These are phyloP conservation scores for Myiothlypis chrysogaster DNA, from an alignment of 2,797 vertebrate species.

Conservation along the genomic window DNA sequence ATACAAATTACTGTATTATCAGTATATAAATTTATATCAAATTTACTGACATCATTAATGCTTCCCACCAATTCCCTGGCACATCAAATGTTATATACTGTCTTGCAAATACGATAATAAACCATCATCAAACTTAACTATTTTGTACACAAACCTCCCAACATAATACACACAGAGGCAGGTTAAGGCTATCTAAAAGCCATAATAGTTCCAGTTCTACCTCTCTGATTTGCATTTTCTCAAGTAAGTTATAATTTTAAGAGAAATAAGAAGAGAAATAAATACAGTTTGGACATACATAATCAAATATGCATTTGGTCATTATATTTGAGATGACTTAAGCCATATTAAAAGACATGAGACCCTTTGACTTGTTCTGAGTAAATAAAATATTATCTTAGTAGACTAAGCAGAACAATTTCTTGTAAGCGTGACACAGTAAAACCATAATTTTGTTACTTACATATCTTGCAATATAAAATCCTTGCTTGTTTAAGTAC, in stretches of 20 bases:
- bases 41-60: background rate
- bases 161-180: background rate
- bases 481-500: background rate
- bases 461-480: background rate
- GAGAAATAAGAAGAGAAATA: background rate
- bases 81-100: background rate
- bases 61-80: background rate
- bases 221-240: background rate
- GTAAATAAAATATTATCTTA: background rate
- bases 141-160: background rate
- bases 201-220: background rate
- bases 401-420: background rate
- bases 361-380: background rate
- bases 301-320: background rate
- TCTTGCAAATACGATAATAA: constrained; percentile 15
- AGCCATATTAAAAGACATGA: background rate
- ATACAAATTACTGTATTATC: background rate
- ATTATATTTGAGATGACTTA: background rate
- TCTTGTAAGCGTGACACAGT: background rate
- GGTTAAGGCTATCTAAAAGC: background rate
- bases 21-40: background rate
- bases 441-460: background rate
- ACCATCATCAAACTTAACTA: background rate
- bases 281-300: background rate
- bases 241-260: background rate